phyloP scores from a whole-genome alignment of 2,797 vertebrate species.

The Sphaeramia orbicularis region DNA sequence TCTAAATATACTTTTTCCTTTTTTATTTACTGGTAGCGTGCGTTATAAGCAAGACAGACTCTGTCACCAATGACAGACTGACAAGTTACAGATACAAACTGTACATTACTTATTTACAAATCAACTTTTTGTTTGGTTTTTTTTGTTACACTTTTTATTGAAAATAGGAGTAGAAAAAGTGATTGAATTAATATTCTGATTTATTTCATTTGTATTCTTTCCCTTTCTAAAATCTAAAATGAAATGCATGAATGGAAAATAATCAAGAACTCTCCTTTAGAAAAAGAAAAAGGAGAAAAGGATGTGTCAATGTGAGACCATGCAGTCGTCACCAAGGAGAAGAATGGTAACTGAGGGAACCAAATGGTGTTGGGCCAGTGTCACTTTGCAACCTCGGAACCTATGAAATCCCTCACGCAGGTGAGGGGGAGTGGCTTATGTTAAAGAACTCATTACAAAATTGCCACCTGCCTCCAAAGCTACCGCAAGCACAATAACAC shows the following conservation, averaged over 20 bases:
- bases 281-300: slow-evolving; percentile 64
- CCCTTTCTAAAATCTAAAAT: slow-evolving; percentile 86
- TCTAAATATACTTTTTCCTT: slow-evolving; percentile 90
- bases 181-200: slow-evolving; percentile 88
- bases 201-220: slow-evolving; percentile 85
- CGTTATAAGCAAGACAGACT: slow-evolving; percentile 95
- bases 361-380: slow-evolving; percentile 70
- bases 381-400: slow-evolving; percentile 76
- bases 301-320: slow-evolving; percentile 71
- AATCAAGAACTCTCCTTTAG: slow-evolving; percentile 58
- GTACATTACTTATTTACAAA: slow-evolving; percentile 97
- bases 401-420: slow-evolving; percentile 66
- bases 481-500: slow-evolving; percentile 77
- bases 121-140: slow-evolving; percentile 86
- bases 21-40: slow-evolving; percentile 93
- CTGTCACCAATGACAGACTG: slow-evolving; percentile 94
- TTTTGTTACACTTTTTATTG: slow-evolving; percentile 84
- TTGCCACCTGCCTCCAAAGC: slow-evolving; percentile 76
- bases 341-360: slow-evolving; percentile 65
- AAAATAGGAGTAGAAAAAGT: slow-evolving; percentile 91
- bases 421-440: slow-evolving; percentile 68
- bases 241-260: slow-evolving; percentile 77
- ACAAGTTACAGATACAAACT: slow-evolving; percentile 96
- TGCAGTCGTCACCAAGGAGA: slow-evolving; percentile 75
- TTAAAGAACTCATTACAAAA: slow-evolving; percentile 74